Conservation (phyloP, 92 coral and sea anemone genomes). For the Epizoanthus rinbou region DNA sequence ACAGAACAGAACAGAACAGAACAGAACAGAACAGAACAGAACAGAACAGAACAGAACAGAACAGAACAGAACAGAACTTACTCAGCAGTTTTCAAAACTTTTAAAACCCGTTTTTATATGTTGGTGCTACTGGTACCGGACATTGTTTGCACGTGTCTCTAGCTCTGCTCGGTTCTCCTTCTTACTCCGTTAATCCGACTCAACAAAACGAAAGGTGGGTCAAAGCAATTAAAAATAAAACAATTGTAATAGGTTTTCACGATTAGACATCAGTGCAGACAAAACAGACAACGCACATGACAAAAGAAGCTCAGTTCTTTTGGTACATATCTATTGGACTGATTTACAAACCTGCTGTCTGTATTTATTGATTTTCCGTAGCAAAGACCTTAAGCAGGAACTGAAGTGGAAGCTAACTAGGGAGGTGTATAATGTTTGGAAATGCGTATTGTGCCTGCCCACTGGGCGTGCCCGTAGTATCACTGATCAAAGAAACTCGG, state of each 20-base stretch:
- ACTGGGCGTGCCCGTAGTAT: background rate
- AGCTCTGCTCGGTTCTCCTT: too few species aligned
- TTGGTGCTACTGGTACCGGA: too few species aligned
- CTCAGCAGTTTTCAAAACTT: too few species aligned
- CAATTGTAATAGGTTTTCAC: background rate
- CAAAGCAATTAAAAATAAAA: background rate
- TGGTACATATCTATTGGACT: background rate
- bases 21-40: too few species aligned
- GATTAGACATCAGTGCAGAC: background rate
- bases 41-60: too few species aligned
- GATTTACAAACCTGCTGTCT: background rate
- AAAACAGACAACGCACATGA: background rate
- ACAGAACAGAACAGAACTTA: too few species aligned
- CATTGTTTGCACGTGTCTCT: too few species aligned
- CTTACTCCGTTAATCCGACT: too few species aligned
- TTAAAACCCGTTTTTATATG: too few species aligned
- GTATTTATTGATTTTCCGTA: background rate
- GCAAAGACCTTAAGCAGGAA: constrained; percentile 3
- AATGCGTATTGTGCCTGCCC: background rate
- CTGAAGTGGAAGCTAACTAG: background rate
- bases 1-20: too few species aligned
- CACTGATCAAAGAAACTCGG: background rate
- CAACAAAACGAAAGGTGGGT: constrained; percentile 26
- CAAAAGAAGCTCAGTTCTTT: background rate
- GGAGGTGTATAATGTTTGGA: background rate